Base-by-base conservation (phyloP, 2,888 invertebrate species). In the Unio delphinus region DNA sequence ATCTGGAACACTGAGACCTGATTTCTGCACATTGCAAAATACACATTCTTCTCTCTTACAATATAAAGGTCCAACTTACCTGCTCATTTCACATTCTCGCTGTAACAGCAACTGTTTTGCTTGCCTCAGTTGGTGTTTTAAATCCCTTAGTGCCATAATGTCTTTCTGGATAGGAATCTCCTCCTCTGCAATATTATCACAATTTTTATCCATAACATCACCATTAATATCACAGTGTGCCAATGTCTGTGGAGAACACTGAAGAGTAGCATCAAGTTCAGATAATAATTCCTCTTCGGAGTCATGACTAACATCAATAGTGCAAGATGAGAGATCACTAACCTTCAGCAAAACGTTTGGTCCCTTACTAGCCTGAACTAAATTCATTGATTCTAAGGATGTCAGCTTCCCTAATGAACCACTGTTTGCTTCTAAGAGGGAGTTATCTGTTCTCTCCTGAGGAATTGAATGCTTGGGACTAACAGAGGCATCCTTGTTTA, bases 211-310 rank as follows among this genome's bases (percentile, higher is more conserved):
- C 15, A 45, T 15, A 45, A 45, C 45, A 45, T 45, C 45, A 45
- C 45, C 45, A 45, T 15, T 45, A 45, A 15, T 45, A 45, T 45
- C 15, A 45, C 45, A 45, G 8, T 45, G 45, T 45, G 45, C 45
- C 15, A 15, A 45, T 45, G 45, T 45, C 45, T 45, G 45, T 15
- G 45, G 15, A 59, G n/a, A n/a, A 59, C 59, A 59, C 20, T 75
- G 68, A 28, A 81, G 63, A 60, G 79, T 83, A 62, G 80, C 82
- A 76, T 86, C 85, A 55, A 86, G 74, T 65, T 86, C 85, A 54
- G 79, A 80, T 63, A 85, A 67, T 5, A 86, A 72, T 45, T 85
- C 84, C 70, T 85, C 86, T 64, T 84, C 84, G 17, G 75, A 78
- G 64, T 74, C 72, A 18, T 45, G 45, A 45, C 8, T 45, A 45